Conservation (phyloP, 2,888 invertebrate genomes). For the Xiphydria camelus region DNA sequence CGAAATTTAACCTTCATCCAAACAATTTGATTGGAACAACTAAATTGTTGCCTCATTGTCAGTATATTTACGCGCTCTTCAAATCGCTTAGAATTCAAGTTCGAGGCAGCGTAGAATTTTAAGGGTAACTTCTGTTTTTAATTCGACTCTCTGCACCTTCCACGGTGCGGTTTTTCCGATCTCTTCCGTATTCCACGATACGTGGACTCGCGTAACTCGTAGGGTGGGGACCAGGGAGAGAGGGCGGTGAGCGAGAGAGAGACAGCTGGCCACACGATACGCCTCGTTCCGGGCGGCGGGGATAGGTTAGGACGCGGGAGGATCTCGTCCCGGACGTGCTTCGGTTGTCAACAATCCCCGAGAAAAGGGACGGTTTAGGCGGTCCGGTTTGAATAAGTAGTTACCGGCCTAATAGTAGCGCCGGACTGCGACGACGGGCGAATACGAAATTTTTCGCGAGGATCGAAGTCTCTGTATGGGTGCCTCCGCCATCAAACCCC, state of each 20-base stretch:
- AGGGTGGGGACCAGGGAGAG: constrained; percentile 9
- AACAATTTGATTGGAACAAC: no score
- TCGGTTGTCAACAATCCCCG: constrained; percentile 41
- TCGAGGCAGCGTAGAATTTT: no score
- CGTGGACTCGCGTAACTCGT: not conserved
- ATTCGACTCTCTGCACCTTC: no score
- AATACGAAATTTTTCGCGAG: constrained; percentile 44
- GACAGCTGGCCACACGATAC: no score
- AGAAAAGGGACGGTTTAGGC: constrained; percentile 35
- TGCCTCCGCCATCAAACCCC: constrained; percentile 29
- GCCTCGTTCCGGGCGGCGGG: constrained; percentile 5
- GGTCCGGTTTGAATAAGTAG: constrained; percentile 54
- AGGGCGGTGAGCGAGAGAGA: constrained; percentile 38
- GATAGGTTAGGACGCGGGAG: constrained; percentile 14
- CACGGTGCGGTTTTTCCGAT: no score
- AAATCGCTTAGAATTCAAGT: no score
- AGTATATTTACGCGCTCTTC: no score
- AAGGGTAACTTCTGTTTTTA: no score
- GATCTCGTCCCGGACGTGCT: constrained; percentile 40
- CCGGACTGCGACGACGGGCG: constrained; percentile 45
- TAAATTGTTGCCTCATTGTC: no score
- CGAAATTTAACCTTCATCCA: no score
- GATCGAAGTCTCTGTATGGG: constrained; percentile 7
- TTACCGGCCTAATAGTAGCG: constrained; percentile 50
- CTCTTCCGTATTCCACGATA: no score